These are phyloP conservation scores for Dasysyrphus tricinctus DNA, from an alignment of 2,888 invertebrate species.

Conservation along the genomic window DNA sequence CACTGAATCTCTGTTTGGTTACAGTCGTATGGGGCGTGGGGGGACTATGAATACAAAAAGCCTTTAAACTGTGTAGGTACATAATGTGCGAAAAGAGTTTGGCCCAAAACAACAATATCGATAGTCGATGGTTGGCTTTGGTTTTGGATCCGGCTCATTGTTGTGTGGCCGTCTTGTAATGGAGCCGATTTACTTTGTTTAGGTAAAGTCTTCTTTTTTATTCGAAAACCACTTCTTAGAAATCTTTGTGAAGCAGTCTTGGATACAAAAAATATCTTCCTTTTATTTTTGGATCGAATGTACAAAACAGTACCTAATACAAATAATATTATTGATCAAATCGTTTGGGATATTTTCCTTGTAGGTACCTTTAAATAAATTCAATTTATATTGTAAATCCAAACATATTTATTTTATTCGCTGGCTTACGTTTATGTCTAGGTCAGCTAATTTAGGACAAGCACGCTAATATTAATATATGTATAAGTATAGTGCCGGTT, in stretches of 20 bases:
- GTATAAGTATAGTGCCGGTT: background rate
- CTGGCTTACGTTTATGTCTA: slow-evolving; percentile 19
- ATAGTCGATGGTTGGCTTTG: slow-evolving; percentile 3
- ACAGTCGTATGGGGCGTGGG: background rate
- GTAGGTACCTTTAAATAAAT: no score
- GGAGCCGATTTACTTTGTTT: slow-evolving; percentile 22
- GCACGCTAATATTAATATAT: background rate
- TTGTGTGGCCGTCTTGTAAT: slow-evolving; percentile 17
- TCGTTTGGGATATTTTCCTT: background rate
- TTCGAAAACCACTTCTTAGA: background rate
- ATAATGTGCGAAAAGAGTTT: slow-evolving; percentile 33
- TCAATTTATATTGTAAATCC: slow-evolving; percentile 9
- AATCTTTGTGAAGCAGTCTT: background rate
- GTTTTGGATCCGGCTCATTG: slow-evolving; percentile 2
- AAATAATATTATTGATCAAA: background rate
- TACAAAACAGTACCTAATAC: background rate
- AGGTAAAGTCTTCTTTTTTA: slow-evolving; percentile 6
- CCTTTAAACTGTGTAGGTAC: slow-evolving; percentile 10
- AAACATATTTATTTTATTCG: background rate
- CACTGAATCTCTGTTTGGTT: slow-evolving; percentile 31
- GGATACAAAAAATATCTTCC: no score
- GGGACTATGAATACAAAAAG: background rate
- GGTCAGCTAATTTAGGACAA: slow-evolving; percentile 32
- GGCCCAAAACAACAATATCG: background rate
- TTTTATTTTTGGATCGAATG: background rate